A percentile compares a stretch with the other conserved stretches of the same genome.
phyloP scores from a whole-genome alignment of 2,797 vertebrate species.

The Clarias laeviceps region DNA sequence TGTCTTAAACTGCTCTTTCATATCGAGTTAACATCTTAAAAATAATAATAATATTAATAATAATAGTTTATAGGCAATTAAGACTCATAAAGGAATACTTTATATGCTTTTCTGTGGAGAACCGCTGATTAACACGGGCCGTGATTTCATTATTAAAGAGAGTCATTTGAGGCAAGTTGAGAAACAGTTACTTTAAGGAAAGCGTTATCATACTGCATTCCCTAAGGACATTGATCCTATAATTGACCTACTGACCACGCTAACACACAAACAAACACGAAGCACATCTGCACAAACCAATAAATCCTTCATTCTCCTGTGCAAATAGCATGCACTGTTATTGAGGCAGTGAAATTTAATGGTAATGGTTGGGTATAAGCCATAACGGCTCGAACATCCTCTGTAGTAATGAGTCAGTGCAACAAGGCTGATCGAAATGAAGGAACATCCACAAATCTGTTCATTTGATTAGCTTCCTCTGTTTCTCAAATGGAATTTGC shows the following conservation, averaged over 20 bases:
- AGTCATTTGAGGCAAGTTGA: neutral
- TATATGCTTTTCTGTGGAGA: constrained; percentile 12
- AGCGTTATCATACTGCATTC: neutral
- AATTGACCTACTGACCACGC: constrained; percentile 31
- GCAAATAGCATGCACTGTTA: neutral
- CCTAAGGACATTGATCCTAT: constrained; percentile 7
- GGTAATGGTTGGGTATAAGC: constrained; percentile 19
- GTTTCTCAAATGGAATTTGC: neutral
- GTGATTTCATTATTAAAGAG: constrained; percentile 11
- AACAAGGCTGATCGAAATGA: neutral
- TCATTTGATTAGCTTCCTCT: constrained; percentile 1
- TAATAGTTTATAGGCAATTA: constrained; percentile 34
- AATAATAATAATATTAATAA: constrained; percentile 1
- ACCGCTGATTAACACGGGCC: neutral
- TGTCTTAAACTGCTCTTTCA: constrained; percentile 21
- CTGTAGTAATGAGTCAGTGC: constrained; percentile 13
- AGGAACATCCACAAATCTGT: neutral
- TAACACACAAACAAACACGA: neutral
- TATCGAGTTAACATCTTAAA: constrained; percentile 2
- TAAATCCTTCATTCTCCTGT: constrained; percentile 18
- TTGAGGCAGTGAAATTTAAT: constrained; percentile 22
- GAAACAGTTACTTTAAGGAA: neutral
- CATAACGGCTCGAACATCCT: constrained; percentile 10
- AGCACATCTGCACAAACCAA: neutral
- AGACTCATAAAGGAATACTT: constrained; percentile 24